A percentile compares a stretch with the other conserved stretches of the same genome.
These are phyloP conservation scores for Ferrisia virgata DNA, from an alignment of 2,888 invertebrate species.

Conservation along the genomic window DNA sequence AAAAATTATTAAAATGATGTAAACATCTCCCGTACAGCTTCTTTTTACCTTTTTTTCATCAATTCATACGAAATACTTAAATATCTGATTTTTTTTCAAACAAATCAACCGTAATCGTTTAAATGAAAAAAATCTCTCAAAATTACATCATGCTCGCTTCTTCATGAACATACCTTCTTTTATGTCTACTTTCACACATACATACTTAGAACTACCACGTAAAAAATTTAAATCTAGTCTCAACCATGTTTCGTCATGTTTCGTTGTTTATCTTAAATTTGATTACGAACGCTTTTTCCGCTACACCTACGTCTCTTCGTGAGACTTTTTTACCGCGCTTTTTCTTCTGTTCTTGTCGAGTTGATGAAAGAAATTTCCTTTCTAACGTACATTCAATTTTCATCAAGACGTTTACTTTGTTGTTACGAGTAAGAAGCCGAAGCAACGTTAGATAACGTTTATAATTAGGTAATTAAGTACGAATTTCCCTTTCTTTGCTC, in stretches of 20 bases:
- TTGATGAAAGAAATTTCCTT: not conserved
- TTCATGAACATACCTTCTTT: too few species aligned
- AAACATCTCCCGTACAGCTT: too few species aligned
- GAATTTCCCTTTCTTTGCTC: not conserved
- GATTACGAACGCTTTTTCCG: not conserved
- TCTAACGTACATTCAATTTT: not conserved
- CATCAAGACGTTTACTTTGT: conserved; percentile 6
- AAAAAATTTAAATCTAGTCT: not conserved
- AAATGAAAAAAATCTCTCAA: too few species aligned
- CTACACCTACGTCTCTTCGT: not conserved
- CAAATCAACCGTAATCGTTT: too few species aligned
- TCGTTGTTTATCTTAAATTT: not conserved
- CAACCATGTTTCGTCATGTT: not conserved
- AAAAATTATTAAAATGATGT: too few species aligned
- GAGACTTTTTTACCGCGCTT: not conserved
- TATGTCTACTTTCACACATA: too few species aligned
- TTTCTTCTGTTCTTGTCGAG: not conserved
- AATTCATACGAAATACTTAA: too few species aligned
- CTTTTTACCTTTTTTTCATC: too few species aligned
- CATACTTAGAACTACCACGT: too few species aligned
- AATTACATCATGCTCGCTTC: too few species aligned
- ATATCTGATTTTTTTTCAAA: too few species aligned
- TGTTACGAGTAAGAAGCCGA: not conserved
- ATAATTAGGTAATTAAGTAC: conserved; percentile 12
- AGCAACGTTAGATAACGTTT: not conserved